Base-by-base conservation (phyloP, 2,797 vertebrate genomes). In the Fistularia commersonii region DNA sequence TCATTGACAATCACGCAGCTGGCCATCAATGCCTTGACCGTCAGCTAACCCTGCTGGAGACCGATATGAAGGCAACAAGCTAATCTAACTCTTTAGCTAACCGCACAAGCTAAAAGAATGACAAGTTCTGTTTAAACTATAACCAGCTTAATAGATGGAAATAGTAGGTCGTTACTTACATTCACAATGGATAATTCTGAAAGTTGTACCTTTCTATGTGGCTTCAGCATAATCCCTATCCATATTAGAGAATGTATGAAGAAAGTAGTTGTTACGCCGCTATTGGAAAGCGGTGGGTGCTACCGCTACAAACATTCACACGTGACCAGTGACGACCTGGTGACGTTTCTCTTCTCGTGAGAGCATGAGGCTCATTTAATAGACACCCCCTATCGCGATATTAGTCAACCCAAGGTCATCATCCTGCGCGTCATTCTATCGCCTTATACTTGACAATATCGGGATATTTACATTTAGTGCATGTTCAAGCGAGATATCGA, bases 241-340 rank as follows among this genome's bases (percentile, higher is more conserved):
- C 83, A 87, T 87, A 72, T 14, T 61, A 65, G 41, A 42, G 50
- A 72, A 67, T 55, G 52, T 76, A 63, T 70, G 57, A 11, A n/a
- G 34, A 52, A 44, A 62, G 8, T 45, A 54, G 39, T 41, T 41
- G 8, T 23, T 3, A 3, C 2, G 57, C 42, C 12, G 34, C 39
- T 15, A 4, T 10, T 38, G 8, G 49, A 42, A 37, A 11, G 39
- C 11, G 7, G 13, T n/a, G 11, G 48, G 15, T 12, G 41, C 41
- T 12, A 11, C 39, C 39, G 47, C 57, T 70, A 85, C 69, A 76
- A 81, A 82, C 69, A 77, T 45, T 71, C 7, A 36, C 63, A 77
- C 59, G 72, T 79, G 75, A 81, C 48, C 50, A 8, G 3, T 56
- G 65, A 74, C 63, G 7, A 52, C 0, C 37, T 23, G 4, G 41